A percentile compares a stretch with the other conserved stretches of the same genome.
These are phyloP conservation scores for Branchipolynoe longqiensis DNA, from an alignment of 2,888 invertebrate genomes.

Conservation along the genomic window DNA sequence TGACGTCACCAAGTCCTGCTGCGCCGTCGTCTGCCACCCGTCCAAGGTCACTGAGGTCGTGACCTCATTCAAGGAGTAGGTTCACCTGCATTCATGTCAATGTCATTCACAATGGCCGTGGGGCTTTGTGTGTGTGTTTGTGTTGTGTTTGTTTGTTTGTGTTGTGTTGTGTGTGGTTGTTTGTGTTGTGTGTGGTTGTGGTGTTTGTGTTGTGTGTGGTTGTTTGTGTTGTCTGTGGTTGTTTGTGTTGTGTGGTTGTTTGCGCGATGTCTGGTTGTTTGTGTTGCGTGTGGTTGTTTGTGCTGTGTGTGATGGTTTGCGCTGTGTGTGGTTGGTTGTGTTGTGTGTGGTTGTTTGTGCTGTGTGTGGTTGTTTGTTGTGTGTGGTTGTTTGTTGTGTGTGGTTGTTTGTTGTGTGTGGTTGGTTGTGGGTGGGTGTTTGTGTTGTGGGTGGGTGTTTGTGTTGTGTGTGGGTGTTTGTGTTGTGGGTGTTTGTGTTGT, in stretches of 20 bases:
- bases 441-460: no score
- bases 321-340: no score
- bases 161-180: not conserved
- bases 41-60: constrained; percentile 87
- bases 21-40: constrained; percentile 90
- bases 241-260: not conserved
- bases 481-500: no score
- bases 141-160: not conserved
- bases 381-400: no score
- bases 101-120: not conserved
- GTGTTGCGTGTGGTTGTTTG: no score
- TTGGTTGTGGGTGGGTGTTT: no score
- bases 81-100: constrained; percentile 50
- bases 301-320: no score
- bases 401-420: no score
- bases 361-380: no score
- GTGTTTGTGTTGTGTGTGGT: not conserved
- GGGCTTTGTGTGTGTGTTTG: not conserved
- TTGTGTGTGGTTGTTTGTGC: no score
- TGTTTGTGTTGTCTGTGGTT: not conserved
- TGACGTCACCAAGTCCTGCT: constrained; percentile 84
- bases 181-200: not conserved
- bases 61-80: constrained; percentile 85
- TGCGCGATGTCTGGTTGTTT: no score
- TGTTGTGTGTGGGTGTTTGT: no score